Percentiles rank a stretch among this genome's conserved stretches.
Evolutionary conservation across 2,113 vertebrate genomes (phyloP).

Genomic region (Lipotes vexillifer): DNA sequence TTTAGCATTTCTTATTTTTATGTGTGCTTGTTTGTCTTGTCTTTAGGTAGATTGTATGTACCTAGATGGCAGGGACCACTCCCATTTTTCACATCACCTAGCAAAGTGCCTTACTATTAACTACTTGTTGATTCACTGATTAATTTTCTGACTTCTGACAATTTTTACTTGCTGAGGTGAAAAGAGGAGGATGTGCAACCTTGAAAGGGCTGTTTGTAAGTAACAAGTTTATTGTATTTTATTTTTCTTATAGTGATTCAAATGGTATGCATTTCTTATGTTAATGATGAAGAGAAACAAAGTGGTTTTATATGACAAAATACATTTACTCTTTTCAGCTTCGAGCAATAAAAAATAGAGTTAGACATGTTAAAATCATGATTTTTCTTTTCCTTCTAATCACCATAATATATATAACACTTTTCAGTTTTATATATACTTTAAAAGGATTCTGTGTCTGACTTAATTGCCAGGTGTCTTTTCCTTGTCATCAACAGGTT

Average conservation of each 20-base stretch:
- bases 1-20: neutral
- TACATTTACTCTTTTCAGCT: neutral
- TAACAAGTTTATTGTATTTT: neutral
- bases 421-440: neutral
- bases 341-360: neutral
- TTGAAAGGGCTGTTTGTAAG: neutral
- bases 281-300: neutral
- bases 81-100: neutral
- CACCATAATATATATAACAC: neutral
- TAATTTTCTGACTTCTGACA: neutral
- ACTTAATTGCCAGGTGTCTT: neutral
- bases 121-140: neutral
- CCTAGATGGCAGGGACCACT: fast-evolving
- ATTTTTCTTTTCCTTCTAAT: neutral
- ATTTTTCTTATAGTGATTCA: neutral
- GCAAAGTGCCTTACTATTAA: neutral
- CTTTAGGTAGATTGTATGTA: neutral
- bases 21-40: neutral
- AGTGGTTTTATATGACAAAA: neutral
- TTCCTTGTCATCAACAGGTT: neutral
- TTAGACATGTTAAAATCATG: neutral
- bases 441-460: neutral
- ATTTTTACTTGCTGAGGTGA: neutral
- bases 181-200: neutral
- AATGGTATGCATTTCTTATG: neutral